These are phyloP conservation scores for Cheilosia urbana DNA, from an alignment of 2,888 invertebrate species.

Conservation along the genomic window DNA sequence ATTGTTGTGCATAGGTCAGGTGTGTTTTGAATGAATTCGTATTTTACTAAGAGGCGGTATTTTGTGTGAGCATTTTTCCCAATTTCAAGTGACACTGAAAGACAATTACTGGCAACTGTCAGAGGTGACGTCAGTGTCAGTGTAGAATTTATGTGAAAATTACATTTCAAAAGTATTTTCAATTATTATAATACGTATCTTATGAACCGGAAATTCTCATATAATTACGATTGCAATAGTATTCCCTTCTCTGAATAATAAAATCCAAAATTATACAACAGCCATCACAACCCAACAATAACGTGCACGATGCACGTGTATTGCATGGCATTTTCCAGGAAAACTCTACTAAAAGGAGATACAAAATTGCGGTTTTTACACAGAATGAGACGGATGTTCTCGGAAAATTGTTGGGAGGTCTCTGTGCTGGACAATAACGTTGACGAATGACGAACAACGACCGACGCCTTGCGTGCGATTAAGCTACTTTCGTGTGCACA, in stretches of 20 bases:
- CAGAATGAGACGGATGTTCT: constrained; percentile 64
- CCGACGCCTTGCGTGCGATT: constrained; percentile 20
- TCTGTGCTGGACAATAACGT: constrained; percentile 7
- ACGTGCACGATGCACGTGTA: constrained; percentile 13
- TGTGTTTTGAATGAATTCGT: not conserved
- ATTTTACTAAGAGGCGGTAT: too few species aligned
- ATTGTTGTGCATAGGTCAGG: not conserved
- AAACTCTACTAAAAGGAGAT: constrained; percentile 2
- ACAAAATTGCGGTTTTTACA: constrained; percentile 57
- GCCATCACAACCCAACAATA: constrained; percentile 11
- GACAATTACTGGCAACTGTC: constrained; percentile 10
- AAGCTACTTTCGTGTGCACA: constrained; percentile 25
- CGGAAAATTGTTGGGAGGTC: constrained; percentile 64
- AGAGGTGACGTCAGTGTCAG: constrained; percentile 5
- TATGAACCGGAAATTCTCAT: constrained; percentile 65
- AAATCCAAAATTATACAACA: not conserved
- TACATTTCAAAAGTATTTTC: too few species aligned
- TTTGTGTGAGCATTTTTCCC: not conserved
- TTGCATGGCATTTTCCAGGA: constrained; percentile 40
- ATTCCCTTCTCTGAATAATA: too few species aligned
- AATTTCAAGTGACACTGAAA: constrained; percentile 31
- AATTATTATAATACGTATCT: not conserved
- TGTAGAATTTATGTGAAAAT: too few species aligned
- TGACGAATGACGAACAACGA: constrained; percentile 6
- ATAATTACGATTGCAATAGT: constrained; percentile 23